Conservation (phyloP, 1,140 invertebrate genomes). For the Megalonaias nervosa region DNA sequence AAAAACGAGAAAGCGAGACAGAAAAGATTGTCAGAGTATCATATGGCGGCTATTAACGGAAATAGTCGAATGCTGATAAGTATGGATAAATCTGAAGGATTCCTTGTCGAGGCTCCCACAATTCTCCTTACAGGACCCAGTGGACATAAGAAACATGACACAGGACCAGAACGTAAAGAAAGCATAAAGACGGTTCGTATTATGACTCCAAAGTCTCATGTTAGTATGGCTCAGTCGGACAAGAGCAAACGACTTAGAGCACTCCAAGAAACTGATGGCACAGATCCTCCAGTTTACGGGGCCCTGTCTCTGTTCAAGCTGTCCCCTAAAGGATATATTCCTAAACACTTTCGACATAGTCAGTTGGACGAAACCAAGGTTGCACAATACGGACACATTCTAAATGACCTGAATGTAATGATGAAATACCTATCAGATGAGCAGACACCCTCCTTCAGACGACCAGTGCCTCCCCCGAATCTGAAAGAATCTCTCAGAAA, state of each 20-base stretch:
- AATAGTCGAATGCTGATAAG: slow-evolving; percentile 26
- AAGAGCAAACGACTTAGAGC: not conserved
- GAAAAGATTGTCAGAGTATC: slow-evolving; percentile 32
- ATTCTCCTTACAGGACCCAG: not conserved
- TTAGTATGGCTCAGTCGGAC: not conserved
- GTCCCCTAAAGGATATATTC: slow-evolving; percentile 14
- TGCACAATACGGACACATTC: slow-evolving; percentile 38
- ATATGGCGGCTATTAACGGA: slow-evolving; percentile 50
- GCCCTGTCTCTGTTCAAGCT: slow-evolving; percentile 29
- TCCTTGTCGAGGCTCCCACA: slow-evolving; percentile 13
- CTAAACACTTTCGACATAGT: slow-evolving; percentile 39
- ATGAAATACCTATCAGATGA: slow-evolving; percentile 53
- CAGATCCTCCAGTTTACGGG: not conserved
- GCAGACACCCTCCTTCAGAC: slow-evolving; percentile 50
- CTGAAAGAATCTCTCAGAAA: slow-evolving; percentile 30
- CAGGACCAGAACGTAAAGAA: not conserved
- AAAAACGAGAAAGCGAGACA: slow-evolving; percentile 39
- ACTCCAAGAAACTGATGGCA: not conserved
- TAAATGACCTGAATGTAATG: slow-evolving; percentile 41
- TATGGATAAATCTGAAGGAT: slow-evolving; percentile 24
- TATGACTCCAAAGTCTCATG: slow-evolving; percentile 10
- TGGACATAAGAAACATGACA: not conserved
- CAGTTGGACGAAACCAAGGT: slow-evolving; percentile 44
- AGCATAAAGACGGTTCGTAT: slow-evolving; percentile 19
- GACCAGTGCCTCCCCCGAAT: slow-evolving; percentile 45